A percentile compares a stretch with the other conserved stretches of the same genome.
phyloP scores from a whole-genome alignment of 2,113 vertebrate species.

The Heterotilapia buettikoferi region DNA sequence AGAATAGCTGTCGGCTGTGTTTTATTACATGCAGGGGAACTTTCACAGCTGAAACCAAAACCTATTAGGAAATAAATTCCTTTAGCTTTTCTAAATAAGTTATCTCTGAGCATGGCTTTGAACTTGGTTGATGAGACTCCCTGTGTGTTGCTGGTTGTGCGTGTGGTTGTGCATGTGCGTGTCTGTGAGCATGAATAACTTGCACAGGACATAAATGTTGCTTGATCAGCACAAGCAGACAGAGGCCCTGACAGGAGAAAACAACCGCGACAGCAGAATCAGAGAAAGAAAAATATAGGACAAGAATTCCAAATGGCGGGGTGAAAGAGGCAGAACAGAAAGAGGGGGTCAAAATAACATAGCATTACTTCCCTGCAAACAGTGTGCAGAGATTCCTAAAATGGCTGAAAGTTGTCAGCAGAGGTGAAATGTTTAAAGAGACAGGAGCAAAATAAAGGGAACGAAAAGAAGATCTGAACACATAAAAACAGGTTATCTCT shows the following conservation, averaged over 20 bases:
- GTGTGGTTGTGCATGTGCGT: not conserved
- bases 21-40: not conserved
- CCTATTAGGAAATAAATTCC: not conserved
- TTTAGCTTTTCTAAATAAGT: not conserved
- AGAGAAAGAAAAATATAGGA: conserved; percentile 20
- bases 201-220: not conserved
- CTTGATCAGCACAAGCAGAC: conserved; percentile 35
- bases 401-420: not conserved
- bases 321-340: not conserved
- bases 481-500: not conserved
- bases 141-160: not conserved
- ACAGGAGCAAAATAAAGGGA: not conserved
- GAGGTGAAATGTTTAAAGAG: not conserved
- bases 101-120: not conserved
- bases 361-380: not conserved
- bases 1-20: not conserved
- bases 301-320: not conserved
- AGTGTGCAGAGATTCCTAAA: not conserved
- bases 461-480: not conserved
- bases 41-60: not conserved
- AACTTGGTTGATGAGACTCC: not conserved
- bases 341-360: not conserved
- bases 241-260: conserved; percentile 20
- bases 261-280: conserved; percentile 24
- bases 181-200: not conserved